Base-by-base conservation (phyloP, 2,113 vertebrate genomes). In the Cavia porcellus region DNA sequence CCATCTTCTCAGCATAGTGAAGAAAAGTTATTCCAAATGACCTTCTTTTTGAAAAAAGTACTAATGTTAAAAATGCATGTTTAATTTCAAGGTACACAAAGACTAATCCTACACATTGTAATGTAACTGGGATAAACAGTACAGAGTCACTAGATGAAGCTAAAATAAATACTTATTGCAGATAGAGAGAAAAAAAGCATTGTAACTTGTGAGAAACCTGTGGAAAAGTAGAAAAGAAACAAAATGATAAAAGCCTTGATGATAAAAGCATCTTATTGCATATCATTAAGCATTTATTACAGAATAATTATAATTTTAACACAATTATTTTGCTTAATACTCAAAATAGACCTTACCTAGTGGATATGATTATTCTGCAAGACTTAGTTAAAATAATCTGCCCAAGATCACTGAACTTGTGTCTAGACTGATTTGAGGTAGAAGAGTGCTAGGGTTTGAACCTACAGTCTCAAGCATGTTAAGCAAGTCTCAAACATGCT, bases 91-190 rank as follows among this genome's bases (percentile, higher is more conserved):
- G 75, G 28, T 38, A 77, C 20, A 52, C 15, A 91, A 30, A 96
- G 11, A 89, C 0, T 17, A 86, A 77, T 19, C 82, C 45, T 77
- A 85, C 2, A 96, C 4, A 35, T 13, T 72, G 32, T 42, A 93
- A 87, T 15, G 30, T 74, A 92, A 75, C 6, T 86, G 42, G 2
- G 38, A 77, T 84, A 61, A 90, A 86, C 4, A 87, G 3, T 24
- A 87, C 10, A 86, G 57, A 92, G 11, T 35, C 25, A 50, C 28
- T 89, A 12, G 32, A 62, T 70, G 30, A 45, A 74, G 19, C 30
- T 88, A 80, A 96, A 96, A 90, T 25, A 88, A 91, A 50, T n/a
- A 84, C 8, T 72, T n/a, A 86, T 90, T 95, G 94, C 75, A 68
- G 32, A 88, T 4, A 72, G 3, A 87, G 19, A 90, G 42, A 74